phyloP scores from a whole-genome alignment of 2,113 vertebrate genomes.

The Antigone vipio region DNA sequence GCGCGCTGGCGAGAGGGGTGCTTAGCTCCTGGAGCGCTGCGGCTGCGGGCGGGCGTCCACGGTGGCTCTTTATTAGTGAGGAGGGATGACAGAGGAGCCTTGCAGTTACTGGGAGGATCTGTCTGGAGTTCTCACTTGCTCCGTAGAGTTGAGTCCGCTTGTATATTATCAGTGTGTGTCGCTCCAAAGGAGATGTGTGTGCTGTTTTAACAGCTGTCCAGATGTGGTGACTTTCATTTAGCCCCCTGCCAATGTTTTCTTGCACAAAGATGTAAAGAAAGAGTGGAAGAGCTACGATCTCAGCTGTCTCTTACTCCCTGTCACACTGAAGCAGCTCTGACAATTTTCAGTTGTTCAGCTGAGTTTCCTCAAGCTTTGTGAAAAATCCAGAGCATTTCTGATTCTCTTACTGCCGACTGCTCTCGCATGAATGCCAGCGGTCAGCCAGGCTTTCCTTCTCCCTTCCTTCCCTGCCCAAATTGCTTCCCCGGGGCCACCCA shows the following conservation, averaged over 20 bases:
- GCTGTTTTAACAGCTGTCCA: background rate
- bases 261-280: background rate
- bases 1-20: background rate
- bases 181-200: background rate
- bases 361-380: background rate
- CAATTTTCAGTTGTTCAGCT: background rate
- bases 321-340: background rate
- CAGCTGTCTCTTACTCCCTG: background rate
- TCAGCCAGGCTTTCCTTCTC: background rate
- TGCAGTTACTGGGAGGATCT: background rate
- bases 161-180: background rate
- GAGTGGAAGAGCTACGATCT: background rate
- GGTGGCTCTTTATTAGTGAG: background rate
- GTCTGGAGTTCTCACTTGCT: background rate
- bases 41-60: accelerated
- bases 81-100: background rate
- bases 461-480: background rate
- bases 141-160: accelerated
- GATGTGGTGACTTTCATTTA: background rate
- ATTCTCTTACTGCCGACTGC: background rate
- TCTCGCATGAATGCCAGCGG: constrained; percentile 3
- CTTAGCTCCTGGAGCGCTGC: background rate
- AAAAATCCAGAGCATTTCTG: background rate
- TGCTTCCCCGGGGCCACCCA: constrained; percentile 13
- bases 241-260: background rate